Base-by-base conservation (phyloP, 2,888 invertebrate genomes). In the Griposia aprilina region DNA sequence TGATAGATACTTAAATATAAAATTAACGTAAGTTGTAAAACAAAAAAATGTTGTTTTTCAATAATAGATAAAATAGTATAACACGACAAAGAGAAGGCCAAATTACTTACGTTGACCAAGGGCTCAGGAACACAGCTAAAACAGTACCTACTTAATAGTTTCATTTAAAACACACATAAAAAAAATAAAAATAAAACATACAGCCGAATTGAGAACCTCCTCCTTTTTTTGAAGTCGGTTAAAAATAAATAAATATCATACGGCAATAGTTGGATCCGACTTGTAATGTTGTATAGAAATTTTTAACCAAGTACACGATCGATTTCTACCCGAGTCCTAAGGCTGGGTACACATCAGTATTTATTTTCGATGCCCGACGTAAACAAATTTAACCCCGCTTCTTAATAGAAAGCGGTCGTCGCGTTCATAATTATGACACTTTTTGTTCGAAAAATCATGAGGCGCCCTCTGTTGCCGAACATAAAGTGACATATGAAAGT, bases 21-120 rank as follows among this genome's bases (percentile, higher is more conserved):
- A 71, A 84, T 87, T 88, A 90, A 82, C 78, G 85, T 83, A 89
- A 82, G 65, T 85, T 87, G 84, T 90, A 87, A 90, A 79, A 70
- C 67, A 73, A 69, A 36, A 36, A 36, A 52, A 57, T 60, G 11
- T 77, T 77, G 63, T 71, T 78, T 81, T 78, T 52, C 15, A 45
- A 50, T 65, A 60, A 60, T 48, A 62, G 15, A 11, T 13, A 23
- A 36, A 36, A 8, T 75, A 69, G 52, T 73, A 69, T 65, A 55
- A 52, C 45, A 45, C 2, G 8, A 26, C 26, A 45, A 66, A 36
- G 11, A 0, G 11, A 50, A 41, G 30, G 7, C 20, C n/a, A 50
- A 3, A n/a, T n/a, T 15, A 36, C 8, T 60, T 59, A n/a, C 0
- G 0, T 23, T 69, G 11, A 45, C 23, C 11, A 68, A 69, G 15